Base-by-base conservation (phyloP, 2,113 vertebrate species). In the Engystomops pustulosus region DNA sequence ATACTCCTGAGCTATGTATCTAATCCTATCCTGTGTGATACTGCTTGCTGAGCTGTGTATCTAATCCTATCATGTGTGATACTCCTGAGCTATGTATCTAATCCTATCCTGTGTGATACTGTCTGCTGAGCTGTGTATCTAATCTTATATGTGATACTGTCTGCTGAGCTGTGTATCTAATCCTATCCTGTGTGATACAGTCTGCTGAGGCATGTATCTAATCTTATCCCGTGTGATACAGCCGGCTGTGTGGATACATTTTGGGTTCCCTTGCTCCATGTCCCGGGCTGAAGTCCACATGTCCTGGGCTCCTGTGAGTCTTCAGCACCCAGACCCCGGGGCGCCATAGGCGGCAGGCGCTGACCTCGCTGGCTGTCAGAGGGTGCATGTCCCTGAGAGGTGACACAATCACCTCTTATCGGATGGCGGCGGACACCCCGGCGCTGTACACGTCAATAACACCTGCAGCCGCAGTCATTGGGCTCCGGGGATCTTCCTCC, bases 251-350 rank as follows among this genome's bases (percentile, higher is more conserved):
- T 65, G 14, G 60, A 65, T 65, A 65, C 60, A 5, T 60, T 25
- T 0, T 12, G 4, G 45, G 27, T 67, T 20, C 80, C 32, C 69
- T 20, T 7, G 2, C 58, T 41, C 71, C 25, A 18, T 84, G 81
- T 68, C 2, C 49, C 8, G 68, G 34, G 12, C 79, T 82, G 72
- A 70, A 76, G 32, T 69, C 30, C 49, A 86, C 38, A 7, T 70
- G 47, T 3, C 14, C 51, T 55, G 6, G 58, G 55, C 72, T 68
- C 53, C 81, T 62, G 41, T 11, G 53, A 67, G 81, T 49, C 60
- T 44, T 18, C 36, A 62, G 20, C 8, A 38, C 41, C 67, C 23
- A 84, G 81, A 84, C 81, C 71, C 72, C 11, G 20, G 81, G 81
- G 72, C 81, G 71, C 81, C 72, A 76, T 47, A 15, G 8, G 38